phyloP scores from a whole-genome alignment of 2,113 vertebrate species.

The Sceloporus tristichus region DNA sequence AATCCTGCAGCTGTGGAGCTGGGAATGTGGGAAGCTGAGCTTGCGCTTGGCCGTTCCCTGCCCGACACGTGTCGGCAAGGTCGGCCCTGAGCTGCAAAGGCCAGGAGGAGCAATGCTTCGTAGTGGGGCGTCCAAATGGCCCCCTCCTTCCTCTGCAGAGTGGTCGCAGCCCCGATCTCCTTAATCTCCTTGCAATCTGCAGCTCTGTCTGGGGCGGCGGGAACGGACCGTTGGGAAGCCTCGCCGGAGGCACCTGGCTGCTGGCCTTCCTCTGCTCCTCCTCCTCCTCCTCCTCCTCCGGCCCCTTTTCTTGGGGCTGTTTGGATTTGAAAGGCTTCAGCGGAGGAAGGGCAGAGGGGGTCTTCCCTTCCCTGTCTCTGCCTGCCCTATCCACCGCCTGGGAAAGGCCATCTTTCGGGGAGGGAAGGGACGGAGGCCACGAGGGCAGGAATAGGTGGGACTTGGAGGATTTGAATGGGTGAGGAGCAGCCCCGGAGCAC shows the following conservation, averaged over 20 bases:
- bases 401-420: constrained; percentile 8
- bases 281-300: neutral
- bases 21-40: too few relatives aligned
- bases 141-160: too few relatives aligned
- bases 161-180: neutral
- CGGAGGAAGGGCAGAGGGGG: neutral
- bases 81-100: neutral
- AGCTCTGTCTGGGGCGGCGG: too few relatives aligned
- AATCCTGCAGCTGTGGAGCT: too few relatives aligned
- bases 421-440: constrained; percentile 25
- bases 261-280: neutral
- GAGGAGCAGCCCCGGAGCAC: constrained; percentile 5
- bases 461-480: constrained; percentile 36
- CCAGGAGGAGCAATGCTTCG: neutral
- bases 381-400: neutral
- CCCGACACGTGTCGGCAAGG: neutral
- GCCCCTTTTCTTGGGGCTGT: neutral
- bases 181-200: neutral
- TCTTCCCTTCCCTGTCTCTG: too few relatives aligned
- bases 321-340: constrained; percentile 19
- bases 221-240: neutral
- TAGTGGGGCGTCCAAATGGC: too few relatives aligned
- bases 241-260: neutral
- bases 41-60: neutral
- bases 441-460: constrained; percentile 36